Percentiles rank a stretch among this genome's conserved stretches.
These are phyloP conservation scores for Anagrus nilaparvatae DNA, from an alignment of 1,140 invertebrate species.

Conservation along the genomic window DNA sequence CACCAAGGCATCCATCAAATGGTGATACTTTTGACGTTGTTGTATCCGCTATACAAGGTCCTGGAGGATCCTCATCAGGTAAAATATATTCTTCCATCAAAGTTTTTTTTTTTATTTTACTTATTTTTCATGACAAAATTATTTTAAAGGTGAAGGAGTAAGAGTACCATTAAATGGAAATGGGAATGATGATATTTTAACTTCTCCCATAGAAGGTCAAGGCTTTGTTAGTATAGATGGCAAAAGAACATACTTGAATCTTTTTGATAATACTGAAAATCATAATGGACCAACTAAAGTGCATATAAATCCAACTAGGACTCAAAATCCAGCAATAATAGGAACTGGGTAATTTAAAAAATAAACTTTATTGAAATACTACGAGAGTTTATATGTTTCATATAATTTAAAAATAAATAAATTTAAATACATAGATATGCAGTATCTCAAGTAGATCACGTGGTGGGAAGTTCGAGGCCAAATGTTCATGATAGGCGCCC, in stretches of 20 bases:
- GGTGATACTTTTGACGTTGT: conserved; percentile 83
- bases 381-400: neutral
- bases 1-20: conserved; percentile 35
- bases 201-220: conserved; percentile 63
- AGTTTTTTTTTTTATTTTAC: neutral
- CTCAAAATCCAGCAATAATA: conserved; percentile 25
- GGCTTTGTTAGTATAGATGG: conserved; percentile 89
- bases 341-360: conserved; percentile 39
- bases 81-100: conserved; percentile 2
- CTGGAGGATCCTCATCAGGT: conserved; percentile 43
- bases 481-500: conserved; percentile 34
- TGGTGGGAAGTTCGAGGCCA: conserved; percentile 20
- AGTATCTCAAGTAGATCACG: conserved; percentile 24
- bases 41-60: conserved; percentile 76
- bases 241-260: conserved; percentile 76
- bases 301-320: conserved; percentile 32
- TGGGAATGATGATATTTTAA: conserved; percentile 56
- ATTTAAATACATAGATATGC: conserved; percentile 24
- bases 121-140: neutral
- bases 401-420: neutral
- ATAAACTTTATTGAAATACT: neutral
- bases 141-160: conserved; percentile 25
- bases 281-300: conserved; percentile 22
- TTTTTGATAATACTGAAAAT: conserved; percentile 52
- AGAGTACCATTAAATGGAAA: conserved; percentile 35